Base-by-base conservation (phyloP, 2,113 vertebrate species). In the Callaeas wilsoni region DNA sequence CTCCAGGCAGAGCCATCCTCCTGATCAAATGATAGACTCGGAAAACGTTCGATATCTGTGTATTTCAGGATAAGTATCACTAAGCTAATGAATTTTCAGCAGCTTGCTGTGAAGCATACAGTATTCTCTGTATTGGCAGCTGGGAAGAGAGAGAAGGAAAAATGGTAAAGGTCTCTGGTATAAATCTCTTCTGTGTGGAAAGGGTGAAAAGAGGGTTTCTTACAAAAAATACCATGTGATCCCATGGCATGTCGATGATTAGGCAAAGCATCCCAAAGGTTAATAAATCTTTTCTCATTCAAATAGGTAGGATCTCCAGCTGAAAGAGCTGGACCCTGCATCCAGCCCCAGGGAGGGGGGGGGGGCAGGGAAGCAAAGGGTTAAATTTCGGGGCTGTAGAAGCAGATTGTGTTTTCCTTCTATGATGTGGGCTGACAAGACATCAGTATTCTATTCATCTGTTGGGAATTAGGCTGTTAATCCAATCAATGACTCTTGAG, bases 401-500 rank as follows among this genome's bases (percentile, higher is more conserved):
- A 98, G 97, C 98, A 98, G 98, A 98, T 98, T 98, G 98, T 98
- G 98, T 98, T 98, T 98, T 98, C 97, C 96, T 98, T 97, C 97
- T 97, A 98, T 98, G 98, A 98, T 98, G 97, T 97, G 97, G 97
- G 97, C 97, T 98, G 98, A 98, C 98, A 98, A 99, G 98, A 98
- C 99, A 99, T 99, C 98, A 98, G 98, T 98, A 98, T 98, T 99
- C 98, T 97, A 98, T 98, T 98, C 98, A 98, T 98, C 99, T 99
- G 98, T 98, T 98, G 99, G 99, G 98, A 99, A 99, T 99, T 99
- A 99, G 98, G 98, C 98, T 99, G 98, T 99, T 99, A 99, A 99
- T 99, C 99, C 98, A 99, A 99, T 99, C 99, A 99, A 98, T 98
- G 98, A 98, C 98, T 98, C 98, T 98, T 98, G 98, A 98, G 98